Evolutionary conservation across 2,113 vertebrate genomes (phyloP).

Genomic region (Cichladusa arquata): DNA sequence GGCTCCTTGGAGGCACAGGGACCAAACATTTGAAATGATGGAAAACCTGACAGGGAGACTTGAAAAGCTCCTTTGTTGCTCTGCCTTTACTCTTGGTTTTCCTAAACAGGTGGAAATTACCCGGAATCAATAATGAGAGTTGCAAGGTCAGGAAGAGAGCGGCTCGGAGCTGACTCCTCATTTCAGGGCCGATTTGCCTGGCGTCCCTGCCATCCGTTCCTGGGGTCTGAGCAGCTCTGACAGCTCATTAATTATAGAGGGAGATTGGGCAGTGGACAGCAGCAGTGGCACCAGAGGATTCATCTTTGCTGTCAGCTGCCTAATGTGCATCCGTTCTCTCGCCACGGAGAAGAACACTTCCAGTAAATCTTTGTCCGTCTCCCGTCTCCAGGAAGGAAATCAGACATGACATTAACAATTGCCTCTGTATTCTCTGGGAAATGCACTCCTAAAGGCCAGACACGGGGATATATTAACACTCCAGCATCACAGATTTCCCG

Average conservation of each 20-base stretch:
- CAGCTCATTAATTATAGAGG: conserved; percentile 79
- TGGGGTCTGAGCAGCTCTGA: conserved; percentile 69
- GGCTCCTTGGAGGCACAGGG: accelerated
- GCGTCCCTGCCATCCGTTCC: conserved; percentile 42
- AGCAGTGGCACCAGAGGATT: conserved; percentile 45
- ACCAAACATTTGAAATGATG: neutral
- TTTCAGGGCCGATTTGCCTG: conserved; percentile 73
- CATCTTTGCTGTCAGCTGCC: conserved; percentile 66
- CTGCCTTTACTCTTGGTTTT: neutral
- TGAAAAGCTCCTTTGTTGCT: neutral
- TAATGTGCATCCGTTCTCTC: conserved; percentile 45
- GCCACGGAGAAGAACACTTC: conserved; percentile 4
- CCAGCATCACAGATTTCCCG: neutral
- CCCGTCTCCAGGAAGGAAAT: conserved; percentile 67
- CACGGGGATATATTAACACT: conserved; percentile 37
- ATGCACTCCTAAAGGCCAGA: conserved; percentile 32
- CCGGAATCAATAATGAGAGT: conserved; percentile 70
- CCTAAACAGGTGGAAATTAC: conserved; percentile 63
- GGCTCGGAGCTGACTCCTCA: conserved; percentile 61
- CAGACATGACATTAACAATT: conserved; percentile 74
- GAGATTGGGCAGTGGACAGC: conserved; percentile 62
- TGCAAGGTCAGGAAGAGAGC: conserved; percentile 66
- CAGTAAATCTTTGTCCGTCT: conserved; percentile 71
- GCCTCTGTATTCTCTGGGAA: conserved; percentile 56
- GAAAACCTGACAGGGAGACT: neutral